phyloP scores from a whole-genome alignment of 2,888 invertebrate species.

The Gymnosoma rotundatum region DNA sequence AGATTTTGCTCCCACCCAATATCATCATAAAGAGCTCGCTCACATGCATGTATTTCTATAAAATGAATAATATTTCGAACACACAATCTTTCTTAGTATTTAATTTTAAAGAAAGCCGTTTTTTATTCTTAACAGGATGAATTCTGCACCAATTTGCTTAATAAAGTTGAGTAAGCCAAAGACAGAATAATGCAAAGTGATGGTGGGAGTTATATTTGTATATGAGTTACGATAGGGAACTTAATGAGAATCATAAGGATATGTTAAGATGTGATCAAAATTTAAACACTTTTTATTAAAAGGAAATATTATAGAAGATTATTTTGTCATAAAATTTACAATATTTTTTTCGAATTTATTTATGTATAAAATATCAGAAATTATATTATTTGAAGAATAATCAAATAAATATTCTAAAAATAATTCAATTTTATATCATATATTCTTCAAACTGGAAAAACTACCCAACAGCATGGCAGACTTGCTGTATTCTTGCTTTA shows the following conservation, averaged over 20 bases:
- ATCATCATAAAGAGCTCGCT: background rate
- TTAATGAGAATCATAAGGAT: slow-evolving; percentile 37
- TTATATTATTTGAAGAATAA: too few relatives aligned
- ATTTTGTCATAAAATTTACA: too few relatives aligned
- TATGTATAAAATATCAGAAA: too few relatives aligned
- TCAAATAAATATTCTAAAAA: too few relatives aligned
- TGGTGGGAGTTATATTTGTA: slow-evolving; percentile 9
- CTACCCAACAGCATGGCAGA: too few relatives aligned
- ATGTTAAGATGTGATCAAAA: slow-evolving; percentile 59
- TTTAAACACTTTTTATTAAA: slow-evolving; percentile 46
- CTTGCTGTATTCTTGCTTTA: too few relatives aligned
- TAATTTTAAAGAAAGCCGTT: slow-evolving; percentile 35
- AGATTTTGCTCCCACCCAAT: slow-evolving; percentile 7
- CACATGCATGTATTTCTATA: too few relatives aligned
- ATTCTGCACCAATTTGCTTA: slow-evolving; percentile 18
- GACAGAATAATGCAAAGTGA: background rate
- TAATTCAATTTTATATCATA: too few relatives aligned
- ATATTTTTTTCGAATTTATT: too few relatives aligned
- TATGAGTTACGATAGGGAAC: slow-evolving; percentile 8
- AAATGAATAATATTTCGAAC: slow-evolving; percentile 6
- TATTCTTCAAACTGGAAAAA: too few relatives aligned
- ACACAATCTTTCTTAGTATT: slow-evolving; percentile 2
- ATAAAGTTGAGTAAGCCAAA: background rate
- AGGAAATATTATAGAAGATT: slow-evolving; percentile 19
- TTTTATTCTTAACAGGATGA: slow-evolving; percentile 26